Evolutionary conservation across 1,140 invertebrate species (phyloP).

Genomic region (Tribolium madens): DNA sequence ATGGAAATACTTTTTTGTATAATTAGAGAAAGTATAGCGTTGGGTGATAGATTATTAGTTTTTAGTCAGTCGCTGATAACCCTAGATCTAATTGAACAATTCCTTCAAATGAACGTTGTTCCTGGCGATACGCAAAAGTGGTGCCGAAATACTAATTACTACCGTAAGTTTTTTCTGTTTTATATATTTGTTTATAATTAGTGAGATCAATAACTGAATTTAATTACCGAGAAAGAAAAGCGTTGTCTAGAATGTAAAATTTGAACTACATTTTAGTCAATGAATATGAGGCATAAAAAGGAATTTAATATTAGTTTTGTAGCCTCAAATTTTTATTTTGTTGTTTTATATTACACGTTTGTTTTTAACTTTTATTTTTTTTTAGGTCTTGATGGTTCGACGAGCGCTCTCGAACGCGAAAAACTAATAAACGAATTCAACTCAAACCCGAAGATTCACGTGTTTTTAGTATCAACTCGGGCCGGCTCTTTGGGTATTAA

Average conservation of each 20-base stretch:
- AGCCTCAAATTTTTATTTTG: no score
- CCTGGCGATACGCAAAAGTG: constrained; percentile 83
- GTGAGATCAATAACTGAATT: no score
- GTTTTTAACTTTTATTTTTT: no score
- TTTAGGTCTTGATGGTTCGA: constrained; percentile 93
- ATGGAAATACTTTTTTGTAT: constrained; percentile 96
- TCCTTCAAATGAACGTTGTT: constrained; percentile 84
- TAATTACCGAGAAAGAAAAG: no score
- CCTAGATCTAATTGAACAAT: constrained; percentile 96
- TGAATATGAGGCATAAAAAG: no score
- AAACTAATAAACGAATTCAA: constrained; percentile 98
- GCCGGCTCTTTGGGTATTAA: constrained; percentile 98
- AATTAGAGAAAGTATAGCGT: constrained; percentile 86
- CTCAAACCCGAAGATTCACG: constrained; percentile 85
- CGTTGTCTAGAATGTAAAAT: no score
- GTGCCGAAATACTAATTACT: constrained; percentile 91
- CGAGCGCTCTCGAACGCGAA: constrained; percentile 92
- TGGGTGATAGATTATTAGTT: constrained; percentile 93
- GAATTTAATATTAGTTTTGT: no score
- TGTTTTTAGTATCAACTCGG: constrained; percentile 97
- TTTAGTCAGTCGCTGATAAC: constrained; percentile 98
- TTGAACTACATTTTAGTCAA: no score
- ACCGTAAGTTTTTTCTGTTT: constrained; percentile 75
- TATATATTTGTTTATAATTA: no score
- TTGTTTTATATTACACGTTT: no score